Percentiles rank a stretch among this genome's conserved stretches.
These are phyloP conservation scores for Tyrophagus putrescentiae DNA, from an alignment of 1,140 invertebrate genomes.

Conservation along the genomic window DNA sequence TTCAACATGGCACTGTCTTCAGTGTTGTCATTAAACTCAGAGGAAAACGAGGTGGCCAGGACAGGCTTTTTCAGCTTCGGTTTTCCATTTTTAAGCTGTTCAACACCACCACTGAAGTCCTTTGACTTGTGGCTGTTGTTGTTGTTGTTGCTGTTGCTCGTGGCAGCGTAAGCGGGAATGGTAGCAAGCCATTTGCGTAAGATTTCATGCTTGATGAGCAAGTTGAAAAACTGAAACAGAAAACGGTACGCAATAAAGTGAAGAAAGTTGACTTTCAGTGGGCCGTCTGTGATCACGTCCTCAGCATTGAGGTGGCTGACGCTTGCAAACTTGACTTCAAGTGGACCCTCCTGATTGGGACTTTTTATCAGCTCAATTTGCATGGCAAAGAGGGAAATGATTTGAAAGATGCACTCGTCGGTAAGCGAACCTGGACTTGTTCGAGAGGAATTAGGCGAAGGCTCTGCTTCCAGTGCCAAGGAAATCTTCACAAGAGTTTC, in stretches of 20 bases:
- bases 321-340: conserved; percentile 3
- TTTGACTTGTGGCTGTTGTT: too few relatives aligned
- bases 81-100: too few relatives aligned
- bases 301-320: not conserved
- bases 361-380: conserved; percentile 8
- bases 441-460: not conserved
- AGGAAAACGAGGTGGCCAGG: not conserved
- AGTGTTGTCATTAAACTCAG: not conserved
- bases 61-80: not conserved
- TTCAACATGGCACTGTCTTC: not conserved
- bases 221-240: conserved; percentile 4
- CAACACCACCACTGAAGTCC: too few relatives aligned
- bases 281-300: not conserved
- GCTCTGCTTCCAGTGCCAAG: not conserved
- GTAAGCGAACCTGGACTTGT: not conserved
- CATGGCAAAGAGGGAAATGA: not conserved
- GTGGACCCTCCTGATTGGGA: not conserved
- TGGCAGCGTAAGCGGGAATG: too few relatives aligned
- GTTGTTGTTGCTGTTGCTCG: not conserved
- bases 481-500: not conserved
- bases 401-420: conserved; percentile 5
- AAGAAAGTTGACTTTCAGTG: conserved; percentile 10
- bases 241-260: conserved; percentile 7
- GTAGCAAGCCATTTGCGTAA: not conserved
- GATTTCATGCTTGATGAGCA: not conserved